phyloP scores from a whole-genome alignment of 2,113 vertebrate genomes.

The Sapajus apella region DNA sequence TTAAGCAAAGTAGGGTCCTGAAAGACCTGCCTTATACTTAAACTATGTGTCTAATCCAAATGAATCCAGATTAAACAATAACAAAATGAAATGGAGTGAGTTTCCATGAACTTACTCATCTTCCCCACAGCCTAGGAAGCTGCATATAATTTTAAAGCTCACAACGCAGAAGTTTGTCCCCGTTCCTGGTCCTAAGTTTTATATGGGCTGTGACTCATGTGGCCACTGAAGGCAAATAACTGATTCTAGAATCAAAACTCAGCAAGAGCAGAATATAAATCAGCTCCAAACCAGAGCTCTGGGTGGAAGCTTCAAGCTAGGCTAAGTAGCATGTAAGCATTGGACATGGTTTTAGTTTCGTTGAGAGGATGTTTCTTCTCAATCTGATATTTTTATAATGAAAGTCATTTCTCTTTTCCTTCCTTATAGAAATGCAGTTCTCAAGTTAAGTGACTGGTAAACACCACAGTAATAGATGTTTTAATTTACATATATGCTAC shows the following conservation, averaged over 20 bases:
- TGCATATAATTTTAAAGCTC: neutral
- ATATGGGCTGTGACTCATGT: neutral
- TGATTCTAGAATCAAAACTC: neutral
- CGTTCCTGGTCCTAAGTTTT: neutral
- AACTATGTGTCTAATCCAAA: neutral
- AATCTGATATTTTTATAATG: neutral
- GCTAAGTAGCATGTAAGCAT: neutral
- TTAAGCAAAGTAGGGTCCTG: neutral
- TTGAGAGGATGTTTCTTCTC: neutral
- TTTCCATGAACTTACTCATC: neutral
- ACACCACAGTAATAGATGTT: neutral
- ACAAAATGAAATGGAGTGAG: neutral
- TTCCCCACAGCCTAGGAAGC: neutral
- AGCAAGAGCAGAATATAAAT: neutral
- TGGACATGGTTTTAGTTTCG: neutral
- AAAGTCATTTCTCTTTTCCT: neutral
- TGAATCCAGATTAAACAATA: neutral
- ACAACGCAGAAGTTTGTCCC: neutral
- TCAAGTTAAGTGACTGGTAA: neutral
- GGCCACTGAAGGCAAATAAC: neutral
- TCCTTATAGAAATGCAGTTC: neutral
- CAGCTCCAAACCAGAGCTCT: neutral
- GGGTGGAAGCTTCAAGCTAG: neutral
- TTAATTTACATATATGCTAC: too few relatives aligned
- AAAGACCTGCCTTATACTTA: neutral